A percentile compares a stretch with the other conserved stretches of the same genome.
phyloP scores from a whole-genome alignment of 2,888 invertebrate species.

The Rotaria sp. region DNA sequence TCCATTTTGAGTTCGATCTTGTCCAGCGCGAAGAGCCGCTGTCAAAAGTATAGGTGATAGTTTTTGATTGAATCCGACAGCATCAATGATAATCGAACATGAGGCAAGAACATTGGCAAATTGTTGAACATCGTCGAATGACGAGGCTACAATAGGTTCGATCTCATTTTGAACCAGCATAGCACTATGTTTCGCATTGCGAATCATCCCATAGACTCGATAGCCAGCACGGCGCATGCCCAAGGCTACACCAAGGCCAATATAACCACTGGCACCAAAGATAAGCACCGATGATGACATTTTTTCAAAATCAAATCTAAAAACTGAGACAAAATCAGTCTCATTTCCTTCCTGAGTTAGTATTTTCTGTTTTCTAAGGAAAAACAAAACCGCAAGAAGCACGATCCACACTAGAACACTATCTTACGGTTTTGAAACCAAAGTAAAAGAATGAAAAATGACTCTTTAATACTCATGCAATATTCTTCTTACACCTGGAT shows the following conservation, averaged over 20 bases:
- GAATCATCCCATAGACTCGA: slow-evolving; percentile 6
- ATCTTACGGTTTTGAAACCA: no score
- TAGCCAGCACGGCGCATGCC: not conserved
- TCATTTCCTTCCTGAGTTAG: no score
- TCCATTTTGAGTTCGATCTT: not conserved
- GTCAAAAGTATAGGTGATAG: not conserved
- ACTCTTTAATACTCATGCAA: no score
- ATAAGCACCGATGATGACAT: not conserved
- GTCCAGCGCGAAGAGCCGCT: not conserved
- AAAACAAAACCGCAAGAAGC: no score
- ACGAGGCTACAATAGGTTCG: not conserved
- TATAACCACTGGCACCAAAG: slow-evolving; percentile 12
- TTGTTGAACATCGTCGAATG: not conserved
- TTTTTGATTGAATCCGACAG: not conserved
- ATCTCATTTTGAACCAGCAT: not conserved
- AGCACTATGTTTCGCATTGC: not conserved
- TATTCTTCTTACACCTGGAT: no score
- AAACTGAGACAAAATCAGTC: no score
- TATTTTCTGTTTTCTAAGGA: no score
- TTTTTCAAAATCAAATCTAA: not conserved
- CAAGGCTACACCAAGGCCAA: not conserved
- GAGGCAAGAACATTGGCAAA: not conserved
- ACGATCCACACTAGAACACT: no score
- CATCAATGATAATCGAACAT: slow-evolving; percentile 5
- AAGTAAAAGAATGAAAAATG: no score